Conservation (phyloP, 2,888 invertebrate genomes). For the Dione juno region DNA sequence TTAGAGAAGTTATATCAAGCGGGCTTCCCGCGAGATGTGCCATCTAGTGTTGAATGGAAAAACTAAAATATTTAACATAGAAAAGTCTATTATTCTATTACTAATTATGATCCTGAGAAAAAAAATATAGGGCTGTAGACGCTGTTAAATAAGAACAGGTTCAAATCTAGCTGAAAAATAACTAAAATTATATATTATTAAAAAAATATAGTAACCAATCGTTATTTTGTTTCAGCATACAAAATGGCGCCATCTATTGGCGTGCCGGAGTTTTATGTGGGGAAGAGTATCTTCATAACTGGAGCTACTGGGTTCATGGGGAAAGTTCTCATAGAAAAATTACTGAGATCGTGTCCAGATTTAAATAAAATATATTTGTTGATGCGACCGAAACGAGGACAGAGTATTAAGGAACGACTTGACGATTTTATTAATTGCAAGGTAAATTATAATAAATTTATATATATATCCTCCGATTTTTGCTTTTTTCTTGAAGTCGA, state of each 20-base stretch:
- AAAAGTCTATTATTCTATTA: too few species aligned
- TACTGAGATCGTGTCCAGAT: conserved; percentile 88
- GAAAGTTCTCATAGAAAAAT: conserved; percentile 91
- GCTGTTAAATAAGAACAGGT: neutral
- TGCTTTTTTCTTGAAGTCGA: too few species aligned
- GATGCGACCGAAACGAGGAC: conserved; percentile 88
- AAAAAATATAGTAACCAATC: neutral
- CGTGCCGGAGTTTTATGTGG: conserved; percentile 83
- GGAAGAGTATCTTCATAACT: conserved; percentile 88
- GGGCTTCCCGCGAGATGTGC: too few species aligned
- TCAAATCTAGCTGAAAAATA: neutral
- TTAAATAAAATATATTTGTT: conserved; percentile 87
- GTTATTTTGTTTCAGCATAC: conserved; percentile 21
- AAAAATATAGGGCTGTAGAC: too few species aligned
- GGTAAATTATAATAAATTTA: too few species aligned
- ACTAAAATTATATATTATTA: neutral
- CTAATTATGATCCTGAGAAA: too few species aligned
- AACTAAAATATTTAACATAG: neutral
- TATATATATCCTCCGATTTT: too few species aligned
- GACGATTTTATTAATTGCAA: conserved; percentile 81
- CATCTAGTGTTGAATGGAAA: conserved; percentile 15
- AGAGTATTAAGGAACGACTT: conserved; percentile 84
- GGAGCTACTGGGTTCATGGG: conserved; percentile 94
- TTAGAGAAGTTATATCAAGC: too few species aligned
- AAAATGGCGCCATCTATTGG: conserved; percentile 62